A percentile compares a stretch with the other conserved stretches of the same genome.
Conservation (phyloP, 37 sponge, comb jelly and placozoan species). For the Agelas oroides region DNA sequence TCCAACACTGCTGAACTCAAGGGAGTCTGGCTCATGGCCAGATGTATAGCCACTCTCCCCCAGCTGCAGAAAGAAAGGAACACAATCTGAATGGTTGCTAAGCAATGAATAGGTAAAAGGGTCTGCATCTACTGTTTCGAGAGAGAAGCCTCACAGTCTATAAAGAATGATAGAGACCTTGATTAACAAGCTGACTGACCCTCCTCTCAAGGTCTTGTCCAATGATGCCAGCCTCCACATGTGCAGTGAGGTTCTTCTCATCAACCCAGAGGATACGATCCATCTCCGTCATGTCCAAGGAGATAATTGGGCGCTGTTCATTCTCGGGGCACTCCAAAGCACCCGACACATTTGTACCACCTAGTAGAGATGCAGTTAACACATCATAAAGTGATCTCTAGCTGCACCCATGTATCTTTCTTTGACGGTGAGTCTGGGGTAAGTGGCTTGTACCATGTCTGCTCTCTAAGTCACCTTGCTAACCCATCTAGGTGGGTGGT, state of each 20-base stretch:
- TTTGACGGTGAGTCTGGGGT: too few relatives aligned
- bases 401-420: too few relatives aligned
- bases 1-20: conserved; percentile 92
- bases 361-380: too few relatives aligned
- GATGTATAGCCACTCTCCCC: conserved; percentile 76
- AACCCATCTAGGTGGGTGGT: not conserved
- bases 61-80: conserved; percentile 53
- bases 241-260: conserved; percentile 86
- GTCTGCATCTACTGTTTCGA: too few relatives aligned
- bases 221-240: conserved; percentile 90
- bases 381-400: not conserved
- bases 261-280: conserved; percentile 91
- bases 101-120: too few relatives aligned
- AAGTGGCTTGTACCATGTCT: too few relatives aligned
- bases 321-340: conserved; percentile 86
- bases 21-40: conserved; percentile 97
- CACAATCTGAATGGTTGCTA: too few relatives aligned
- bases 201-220: conserved; percentile 93
- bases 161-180: too few relatives aligned
- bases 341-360: conserved; percentile 97
- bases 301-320: conserved; percentile 85
- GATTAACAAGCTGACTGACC: too few relatives aligned
- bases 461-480: too few relatives aligned
- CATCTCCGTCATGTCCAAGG: conserved; percentile 94
- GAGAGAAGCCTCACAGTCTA: too few relatives aligned